These are phyloP conservation scores for Callipepla squamata DNA, from an alignment of 2,113 vertebrate genomes.

Conservation along the genomic window DNA sequence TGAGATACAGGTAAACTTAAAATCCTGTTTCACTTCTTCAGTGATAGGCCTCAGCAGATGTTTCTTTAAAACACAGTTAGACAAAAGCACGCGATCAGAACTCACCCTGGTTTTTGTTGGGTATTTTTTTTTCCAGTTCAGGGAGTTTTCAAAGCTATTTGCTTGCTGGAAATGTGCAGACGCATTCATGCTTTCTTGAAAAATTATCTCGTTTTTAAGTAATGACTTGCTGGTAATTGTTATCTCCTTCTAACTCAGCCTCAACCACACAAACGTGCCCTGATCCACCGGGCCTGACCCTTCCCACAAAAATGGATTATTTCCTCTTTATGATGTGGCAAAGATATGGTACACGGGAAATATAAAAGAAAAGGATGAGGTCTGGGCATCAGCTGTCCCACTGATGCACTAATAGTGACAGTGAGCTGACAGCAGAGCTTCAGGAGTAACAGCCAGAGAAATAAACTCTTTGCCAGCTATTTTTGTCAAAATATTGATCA, in stretches of 20 bases:
- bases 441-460: background rate
- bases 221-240: conserved; percentile 53
- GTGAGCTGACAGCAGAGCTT: background rate
- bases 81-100: background rate
- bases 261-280: background rate
- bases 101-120: background rate
- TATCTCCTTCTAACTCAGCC: background rate
- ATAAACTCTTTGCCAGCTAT: background rate
- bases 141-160: conserved; percentile 20
- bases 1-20: background rate
- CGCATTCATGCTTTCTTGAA: conserved; percentile 36
- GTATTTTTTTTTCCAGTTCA: conserved; percentile 11
- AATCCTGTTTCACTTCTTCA: background rate
- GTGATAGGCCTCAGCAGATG: background rate
- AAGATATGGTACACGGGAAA: rapidly evolving
- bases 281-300: background rate
- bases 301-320: rapidly evolving
- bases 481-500: background rate
- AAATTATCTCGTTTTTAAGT: conserved; percentile 24
- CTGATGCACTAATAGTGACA: background rate
- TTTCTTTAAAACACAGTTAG: background rate
- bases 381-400: background rate
- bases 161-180: conserved; percentile 5
- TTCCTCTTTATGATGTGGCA: rapidly evolving
- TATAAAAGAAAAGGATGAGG: background rate